These are phyloP conservation scores for Ichneumoninae sp. DNA, from an alignment of 2,888 invertebrate genomes.

Conservation along the genomic window DNA sequence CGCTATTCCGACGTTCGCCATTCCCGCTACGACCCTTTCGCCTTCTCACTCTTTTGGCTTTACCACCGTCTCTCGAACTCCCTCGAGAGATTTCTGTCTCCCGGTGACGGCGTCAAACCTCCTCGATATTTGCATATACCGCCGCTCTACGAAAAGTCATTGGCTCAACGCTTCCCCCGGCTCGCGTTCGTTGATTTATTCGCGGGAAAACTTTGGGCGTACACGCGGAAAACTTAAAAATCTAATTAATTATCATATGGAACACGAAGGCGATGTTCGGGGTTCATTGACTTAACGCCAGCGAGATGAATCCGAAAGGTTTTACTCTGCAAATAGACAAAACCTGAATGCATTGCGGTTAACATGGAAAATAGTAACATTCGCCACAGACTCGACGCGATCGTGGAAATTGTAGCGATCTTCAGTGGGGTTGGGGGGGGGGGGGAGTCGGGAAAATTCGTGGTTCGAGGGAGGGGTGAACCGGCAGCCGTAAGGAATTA, in stretches of 20 bases:
- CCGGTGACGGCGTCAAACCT: slow-evolving; percentile 59
- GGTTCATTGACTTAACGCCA: slow-evolving; percentile 53
- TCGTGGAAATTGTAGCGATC: slow-evolving; percentile 50
- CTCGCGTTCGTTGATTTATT: slow-evolving; percentile 60
- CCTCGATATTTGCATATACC: slow-evolving; percentile 67
- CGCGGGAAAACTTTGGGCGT: slow-evolving; percentile 49
- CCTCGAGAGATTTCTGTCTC: slow-evolving; percentile 56
- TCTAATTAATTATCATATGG: slow-evolving; percentile 61
- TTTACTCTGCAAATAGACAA: slow-evolving; percentile 20
- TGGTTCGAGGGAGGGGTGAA: slow-evolving; percentile 47
- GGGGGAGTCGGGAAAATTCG: slow-evolving; percentile 47
- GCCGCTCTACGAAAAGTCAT: slow-evolving; percentile 53
- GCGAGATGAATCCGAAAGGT: slow-evolving; percentile 20
- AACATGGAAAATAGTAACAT: slow-evolving; percentile 28
- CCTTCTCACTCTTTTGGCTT: slow-evolving; percentile 40
- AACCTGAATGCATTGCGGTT: slow-evolving; percentile 8
- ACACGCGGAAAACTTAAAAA: slow-evolving; percentile 57
- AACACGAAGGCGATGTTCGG: slow-evolving; percentile 8
- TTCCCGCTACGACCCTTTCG: slow-evolving; percentile 48
- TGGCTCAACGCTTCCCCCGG: slow-evolving; percentile 42
- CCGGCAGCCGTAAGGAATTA: slow-evolving; percentile 76
- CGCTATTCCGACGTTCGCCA: slow-evolving; percentile 54
- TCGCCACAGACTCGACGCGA: slow-evolving; percentile 32
- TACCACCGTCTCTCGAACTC: slow-evolving; percentile 37
- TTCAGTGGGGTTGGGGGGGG: background rate